Conservation (phyloP, 2,113 vertebrate genomes). For the Myanophis thanlyinensis region DNA sequence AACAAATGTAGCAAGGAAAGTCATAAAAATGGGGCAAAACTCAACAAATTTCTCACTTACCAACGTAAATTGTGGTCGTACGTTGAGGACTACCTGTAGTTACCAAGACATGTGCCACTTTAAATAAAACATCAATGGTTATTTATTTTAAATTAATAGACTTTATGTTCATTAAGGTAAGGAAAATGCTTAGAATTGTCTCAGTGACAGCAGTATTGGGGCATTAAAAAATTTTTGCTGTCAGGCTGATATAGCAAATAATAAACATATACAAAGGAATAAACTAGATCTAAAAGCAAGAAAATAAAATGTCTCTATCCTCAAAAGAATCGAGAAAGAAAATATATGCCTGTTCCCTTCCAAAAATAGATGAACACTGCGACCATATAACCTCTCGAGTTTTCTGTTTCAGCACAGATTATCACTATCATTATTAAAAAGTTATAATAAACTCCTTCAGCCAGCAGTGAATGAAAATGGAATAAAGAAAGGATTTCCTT, state of each 20-base stretch:
- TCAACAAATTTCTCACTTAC: no score
- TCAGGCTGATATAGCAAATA: background rate
- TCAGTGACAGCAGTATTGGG: background rate
- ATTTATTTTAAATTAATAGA: background rate
- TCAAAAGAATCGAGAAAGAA: background rate
- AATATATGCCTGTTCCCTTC: conserved; percentile 17
- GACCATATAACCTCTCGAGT: conserved; percentile 1
- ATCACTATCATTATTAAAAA: conserved; percentile 47
- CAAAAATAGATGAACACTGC: background rate
- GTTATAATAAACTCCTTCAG: conserved; percentile 54
- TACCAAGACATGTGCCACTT: background rate
- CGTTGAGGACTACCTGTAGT: no score
- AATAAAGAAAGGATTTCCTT: conserved; percentile 62
- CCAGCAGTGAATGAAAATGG: conserved; percentile 20
- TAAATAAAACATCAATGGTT: background rate
- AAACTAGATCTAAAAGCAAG: background rate
- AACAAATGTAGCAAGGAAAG: no score
- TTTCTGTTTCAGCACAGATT: conserved; percentile 32
- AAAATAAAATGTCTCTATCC: background rate
- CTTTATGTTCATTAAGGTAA: background rate
- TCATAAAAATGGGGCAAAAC: no score
- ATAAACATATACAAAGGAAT: background rate
- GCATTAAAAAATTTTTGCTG: background rate
- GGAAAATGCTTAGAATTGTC: background rate
- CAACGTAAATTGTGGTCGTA: no score